A percentile compares a stretch with the other conserved stretches of the same genome.
These are phyloP conservation scores for Yasuhikotakia modesta DNA, from an alignment of 2,797 vertebrate genomes.

Conservation along the genomic window DNA sequence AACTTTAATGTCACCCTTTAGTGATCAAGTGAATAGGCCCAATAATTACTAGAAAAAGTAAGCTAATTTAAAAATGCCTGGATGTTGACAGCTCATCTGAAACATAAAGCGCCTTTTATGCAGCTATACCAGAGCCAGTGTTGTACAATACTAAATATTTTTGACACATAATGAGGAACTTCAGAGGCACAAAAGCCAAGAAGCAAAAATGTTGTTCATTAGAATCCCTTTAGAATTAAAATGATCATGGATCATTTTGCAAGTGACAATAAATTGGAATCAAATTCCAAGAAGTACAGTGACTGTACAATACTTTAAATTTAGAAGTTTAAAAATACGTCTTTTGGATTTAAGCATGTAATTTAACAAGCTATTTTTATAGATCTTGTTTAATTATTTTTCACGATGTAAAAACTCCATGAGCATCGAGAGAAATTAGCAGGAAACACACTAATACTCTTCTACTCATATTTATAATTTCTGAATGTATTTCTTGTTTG, in stretches of 20 bases:
- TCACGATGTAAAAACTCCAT: not conserved
- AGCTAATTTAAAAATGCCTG: constrained; percentile 46
- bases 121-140: constrained; percentile 2
- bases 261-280: not conserved
- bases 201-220: constrained; percentile 5
- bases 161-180: constrained; percentile 4
- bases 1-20: constrained; percentile 49
- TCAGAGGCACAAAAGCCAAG: not conserved
- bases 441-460: not conserved
- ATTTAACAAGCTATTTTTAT: not conserved
- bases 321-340: not conserved
- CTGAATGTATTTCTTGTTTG: not conserved
- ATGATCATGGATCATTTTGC: not conserved
- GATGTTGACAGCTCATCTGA: constrained; percentile 39
- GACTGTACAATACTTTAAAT: not conserved
- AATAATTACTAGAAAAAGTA: constrained; percentile 50
- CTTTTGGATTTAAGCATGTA: not conserved
- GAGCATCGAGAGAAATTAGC: not conserved
- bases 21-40: constrained; percentile 45
- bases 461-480: not conserved
- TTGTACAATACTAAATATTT: not conserved
- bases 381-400: not conserved
- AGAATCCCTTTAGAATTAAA: not conserved
- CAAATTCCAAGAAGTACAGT: not conserved
- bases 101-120: constrained; percentile 21